These are phyloP conservation scores for Gari tellinella DNA, from an alignment of 2,888 invertebrate species.

Conservation along the genomic window DNA sequence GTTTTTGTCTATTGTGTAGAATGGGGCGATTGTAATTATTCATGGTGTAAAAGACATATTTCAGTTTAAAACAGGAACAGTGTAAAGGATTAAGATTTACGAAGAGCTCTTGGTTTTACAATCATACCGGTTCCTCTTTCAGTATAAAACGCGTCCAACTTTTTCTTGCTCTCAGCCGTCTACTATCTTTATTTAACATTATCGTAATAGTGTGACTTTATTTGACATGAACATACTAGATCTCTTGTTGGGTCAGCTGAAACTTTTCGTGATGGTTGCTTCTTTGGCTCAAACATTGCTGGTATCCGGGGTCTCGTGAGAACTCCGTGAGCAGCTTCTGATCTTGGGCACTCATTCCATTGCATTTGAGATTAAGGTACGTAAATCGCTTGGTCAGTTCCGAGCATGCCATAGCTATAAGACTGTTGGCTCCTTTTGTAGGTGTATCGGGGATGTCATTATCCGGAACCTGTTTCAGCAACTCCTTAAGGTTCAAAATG, in stretches of 20 bases:
- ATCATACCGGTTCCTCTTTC: too few species aligned
- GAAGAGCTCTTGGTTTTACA: too few species aligned
- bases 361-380: constrained; percentile 54
- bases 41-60: too few species aligned
- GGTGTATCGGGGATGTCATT: constrained; percentile 57
- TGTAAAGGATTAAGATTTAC: too few species aligned
- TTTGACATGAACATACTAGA: constrained; percentile 80
- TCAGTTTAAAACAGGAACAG: too few species aligned
- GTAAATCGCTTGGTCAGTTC: constrained; percentile 57
- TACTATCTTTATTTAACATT: too few species aligned
- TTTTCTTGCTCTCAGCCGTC: too few species aligned
- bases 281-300: constrained; percentile 65
- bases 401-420: constrained; percentile 49
- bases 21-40: too few species aligned
- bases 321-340: constrained; percentile 65
- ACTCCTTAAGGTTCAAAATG: constrained; percentile 62
- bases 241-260: constrained; percentile 64
- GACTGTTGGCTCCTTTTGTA: constrained; percentile 51
- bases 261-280: constrained; percentile 52
- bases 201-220: too few species aligned
- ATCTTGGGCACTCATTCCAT: constrained; percentile 52
- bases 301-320: constrained; percentile 73
- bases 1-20: too few species aligned
- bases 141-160: too few species aligned
- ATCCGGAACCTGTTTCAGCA: constrained; percentile 65